Evolutionary conservation across 2,797 vertebrate genomes (phyloP), one percentile per base, ranked within the genome.

Genomic region (Choloepus didactylus): DNA sequence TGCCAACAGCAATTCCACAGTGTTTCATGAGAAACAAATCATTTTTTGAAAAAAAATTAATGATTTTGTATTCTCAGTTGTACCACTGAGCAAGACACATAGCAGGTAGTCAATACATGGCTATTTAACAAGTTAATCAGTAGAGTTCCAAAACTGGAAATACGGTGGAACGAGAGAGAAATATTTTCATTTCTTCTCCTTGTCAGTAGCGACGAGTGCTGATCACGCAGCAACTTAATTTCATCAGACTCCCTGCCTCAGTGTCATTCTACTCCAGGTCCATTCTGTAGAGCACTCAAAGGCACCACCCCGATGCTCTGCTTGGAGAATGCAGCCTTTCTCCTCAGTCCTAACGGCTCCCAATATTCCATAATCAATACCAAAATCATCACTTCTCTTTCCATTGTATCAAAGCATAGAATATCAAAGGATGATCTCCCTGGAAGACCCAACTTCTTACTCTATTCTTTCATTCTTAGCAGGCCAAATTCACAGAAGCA

Each of bases 1-100:
- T 92, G 98, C 98, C 99, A 99, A 98, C 89, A 93, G 81, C 59
- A 97, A 97, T 86, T 75, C 72, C 92, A 76, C 46, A 4, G 0
- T 44, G 31, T 87, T 97, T 96, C 91, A 62, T 88, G 79, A 91
- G 64, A 88, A 96, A 95, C 16, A 81, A 56, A 77, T 14, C 85
- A 79, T 3, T 59, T 56, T 41, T 75, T 0, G 0, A 38, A 69
- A 38, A 69, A 76, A 77, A 11, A n/a, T 80, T 10, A 16, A 5
- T 29, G 38, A 10, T 14, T 46, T 56, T 88, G 2, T 82, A 41
- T 80, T 85, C 29, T 46, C 11, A 67, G 27, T 51, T 72, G 94
- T 29, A 69, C 23, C 59, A 85, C 76, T 84, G 77, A 93, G 27
- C 18, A 88, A 94, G 59, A 23, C 25, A 79, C 23, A 46, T 7